These are phyloP conservation scores for Sparus aurata DNA, from an alignment of 2,797 vertebrate species.

Conservation along the genomic window DNA sequence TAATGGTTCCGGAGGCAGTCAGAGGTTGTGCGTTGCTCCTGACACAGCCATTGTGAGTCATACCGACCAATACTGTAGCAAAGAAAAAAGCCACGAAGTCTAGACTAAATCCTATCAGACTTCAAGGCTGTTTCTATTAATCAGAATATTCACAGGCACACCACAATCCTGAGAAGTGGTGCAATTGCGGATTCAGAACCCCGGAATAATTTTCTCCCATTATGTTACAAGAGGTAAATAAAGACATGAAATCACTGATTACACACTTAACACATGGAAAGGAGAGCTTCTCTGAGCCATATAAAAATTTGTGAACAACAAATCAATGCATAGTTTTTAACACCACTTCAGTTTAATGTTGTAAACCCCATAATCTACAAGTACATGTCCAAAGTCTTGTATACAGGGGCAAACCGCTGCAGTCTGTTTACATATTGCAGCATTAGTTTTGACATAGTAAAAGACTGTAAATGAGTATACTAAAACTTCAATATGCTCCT, in stretches of 20 bases:
- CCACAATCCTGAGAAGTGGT: slow-evolving; percentile 46
- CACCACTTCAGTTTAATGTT: slow-evolving; percentile 32
- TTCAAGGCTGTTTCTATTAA: slow-evolving; percentile 42
- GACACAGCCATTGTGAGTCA: not conserved
- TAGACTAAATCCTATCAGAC: slow-evolving; percentile 41
- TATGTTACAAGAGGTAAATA: slow-evolving; percentile 71
- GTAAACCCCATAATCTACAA: slow-evolving; percentile 38
- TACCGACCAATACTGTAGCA: slow-evolving; percentile 1
- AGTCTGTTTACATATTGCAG: not conserved
- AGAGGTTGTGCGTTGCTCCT: not conserved
- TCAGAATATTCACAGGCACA: slow-evolving; percentile 47
- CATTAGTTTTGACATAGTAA: not conserved
- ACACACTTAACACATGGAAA: slow-evolving; percentile 48
- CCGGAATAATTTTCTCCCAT: slow-evolving; percentile 69
- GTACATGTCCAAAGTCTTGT: slow-evolving; percentile 12
- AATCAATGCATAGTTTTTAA: slow-evolving; percentile 37
- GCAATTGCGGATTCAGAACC: slow-evolving; percentile 67
- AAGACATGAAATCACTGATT: slow-evolving; percentile 65
- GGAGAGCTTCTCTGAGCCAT: slow-evolving; percentile 35
- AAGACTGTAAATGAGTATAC: not conserved
- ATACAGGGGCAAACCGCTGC: slow-evolving; percentile 8
- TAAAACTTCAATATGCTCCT: not conserved
- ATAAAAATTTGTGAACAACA: slow-evolving; percentile 3
- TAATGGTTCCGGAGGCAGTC: slow-evolving; percentile 7
- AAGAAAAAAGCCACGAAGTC: slow-evolving; percentile 25